phyloP scores from a whole-genome alignment of 2,113 vertebrate species.

The Strigops habroptila region DNA sequence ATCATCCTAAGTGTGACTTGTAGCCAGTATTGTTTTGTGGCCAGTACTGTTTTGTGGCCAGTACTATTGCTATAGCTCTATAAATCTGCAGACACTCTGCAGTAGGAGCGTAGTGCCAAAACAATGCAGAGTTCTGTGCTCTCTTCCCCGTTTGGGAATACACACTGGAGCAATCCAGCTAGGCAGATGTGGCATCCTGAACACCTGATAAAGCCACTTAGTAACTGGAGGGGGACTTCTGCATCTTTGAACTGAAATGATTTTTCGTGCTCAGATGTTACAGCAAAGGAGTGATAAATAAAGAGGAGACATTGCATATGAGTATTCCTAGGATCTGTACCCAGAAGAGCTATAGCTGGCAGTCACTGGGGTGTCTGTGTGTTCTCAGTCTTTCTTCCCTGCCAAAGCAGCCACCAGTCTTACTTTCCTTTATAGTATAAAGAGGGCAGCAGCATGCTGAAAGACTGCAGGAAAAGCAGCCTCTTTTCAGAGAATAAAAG shows the following conservation, averaged over 20 bases:
- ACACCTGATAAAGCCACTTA: background rate
- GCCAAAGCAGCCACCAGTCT: background rate
- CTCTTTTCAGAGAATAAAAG: background rate
- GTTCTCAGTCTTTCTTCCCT: background rate
- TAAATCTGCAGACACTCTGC: conserved; percentile 49
- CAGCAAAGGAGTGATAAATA: background rate
- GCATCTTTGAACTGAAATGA: background rate
- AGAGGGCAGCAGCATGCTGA: background rate
- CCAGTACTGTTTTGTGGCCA: conserved; percentile 35
- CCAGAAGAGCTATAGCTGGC: background rate
- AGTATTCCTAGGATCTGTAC: background rate
- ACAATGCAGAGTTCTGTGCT: background rate
- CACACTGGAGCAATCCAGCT: background rate
- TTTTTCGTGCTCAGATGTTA: background rate
- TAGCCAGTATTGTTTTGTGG: conserved; percentile 50
- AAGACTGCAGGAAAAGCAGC: background rate
- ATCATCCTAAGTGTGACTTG: background rate
- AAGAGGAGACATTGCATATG: background rate
- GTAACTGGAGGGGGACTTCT: background rate
- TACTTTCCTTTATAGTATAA: background rate
- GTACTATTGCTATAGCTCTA: conserved; percentile 38
- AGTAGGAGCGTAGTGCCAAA: conserved; percentile 1
- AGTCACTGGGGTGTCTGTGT: background rate
- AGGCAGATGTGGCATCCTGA: background rate
- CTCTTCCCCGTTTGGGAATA: background rate